Conservation (phyloP, 2,888 invertebrate genomes). For the Drosophila meridiana region DNA sequence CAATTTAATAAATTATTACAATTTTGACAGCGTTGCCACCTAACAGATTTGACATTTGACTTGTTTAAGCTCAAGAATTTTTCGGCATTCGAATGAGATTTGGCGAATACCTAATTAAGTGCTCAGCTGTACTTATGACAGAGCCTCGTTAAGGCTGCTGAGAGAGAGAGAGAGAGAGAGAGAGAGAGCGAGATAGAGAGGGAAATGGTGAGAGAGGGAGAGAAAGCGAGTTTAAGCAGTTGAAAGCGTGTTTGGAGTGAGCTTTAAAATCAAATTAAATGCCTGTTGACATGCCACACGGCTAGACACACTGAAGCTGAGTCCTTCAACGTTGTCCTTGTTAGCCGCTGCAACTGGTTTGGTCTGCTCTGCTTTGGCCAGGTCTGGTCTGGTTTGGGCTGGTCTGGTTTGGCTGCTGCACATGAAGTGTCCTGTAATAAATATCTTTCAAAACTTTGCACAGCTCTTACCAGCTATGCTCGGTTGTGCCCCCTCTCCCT, state of each 20-base stretch:
- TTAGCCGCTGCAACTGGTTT: conserved; percentile 20
- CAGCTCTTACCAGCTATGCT: conserved; percentile 36
- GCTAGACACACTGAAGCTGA: conserved; percentile 24
- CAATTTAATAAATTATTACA: no score
- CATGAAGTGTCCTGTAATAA: conserved; percentile 77
- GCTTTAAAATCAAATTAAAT: conserved; percentile 78
- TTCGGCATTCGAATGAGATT: background rate
- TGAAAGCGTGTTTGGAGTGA: conserved; percentile 15
- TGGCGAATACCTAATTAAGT: background rate
- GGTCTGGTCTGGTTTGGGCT: background rate
- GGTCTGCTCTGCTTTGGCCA: background rate
- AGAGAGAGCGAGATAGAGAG: conserved; percentile 7
- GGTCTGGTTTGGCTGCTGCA: conserved; percentile 26
- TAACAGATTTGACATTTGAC: background rate
- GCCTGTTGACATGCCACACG: conserved; percentile 72
- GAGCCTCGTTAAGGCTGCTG: conserved; percentile 26
- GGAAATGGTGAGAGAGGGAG: background rate
- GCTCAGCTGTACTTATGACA: background rate
- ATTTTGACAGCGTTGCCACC: no score
- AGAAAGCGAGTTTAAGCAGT: conserved; percentile 1
- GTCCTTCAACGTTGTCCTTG: conserved; percentile 9
- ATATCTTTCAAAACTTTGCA: conserved; percentile 74
- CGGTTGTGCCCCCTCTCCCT: background rate
- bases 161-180: background rate
- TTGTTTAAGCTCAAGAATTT: background rate